phyloP scores from a whole-genome alignment of 2,888 invertebrate genomes.

The Lithosia quadra region DNA sequence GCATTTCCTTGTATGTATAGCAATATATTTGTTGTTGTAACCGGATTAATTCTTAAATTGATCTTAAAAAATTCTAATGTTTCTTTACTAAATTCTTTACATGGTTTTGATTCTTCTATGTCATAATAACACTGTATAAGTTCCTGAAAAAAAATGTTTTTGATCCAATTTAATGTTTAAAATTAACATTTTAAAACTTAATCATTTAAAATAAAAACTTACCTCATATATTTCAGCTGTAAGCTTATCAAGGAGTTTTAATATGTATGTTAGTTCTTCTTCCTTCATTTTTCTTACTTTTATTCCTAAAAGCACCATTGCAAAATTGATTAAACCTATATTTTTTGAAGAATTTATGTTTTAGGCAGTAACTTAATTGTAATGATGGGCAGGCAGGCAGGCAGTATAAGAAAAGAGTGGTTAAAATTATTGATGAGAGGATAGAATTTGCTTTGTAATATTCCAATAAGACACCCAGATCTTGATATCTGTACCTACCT shows the following conservation, averaged over 20 bases:
- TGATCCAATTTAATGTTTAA: conserved; percentile 2
- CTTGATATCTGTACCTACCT: not conserved
- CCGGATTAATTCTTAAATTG: conserved; percentile 79
- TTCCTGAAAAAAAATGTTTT: conserved; percentile 65
- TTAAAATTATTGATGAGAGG: not conserved
- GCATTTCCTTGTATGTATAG: conserved; percentile 66
- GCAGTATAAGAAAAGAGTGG: not conserved
- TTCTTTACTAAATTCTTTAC: conserved; percentile 65
- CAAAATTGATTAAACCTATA: not conserved
- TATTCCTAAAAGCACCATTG: conserved; percentile 32
- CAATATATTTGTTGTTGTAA: conserved; percentile 72
- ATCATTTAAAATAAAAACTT: conserved; percentile 37
- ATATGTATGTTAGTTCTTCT: conserved; percentile 78
- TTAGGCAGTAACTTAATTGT: not conserved
- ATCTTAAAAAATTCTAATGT: conserved; percentile 74
- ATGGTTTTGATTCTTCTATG: conserved; percentile 66
- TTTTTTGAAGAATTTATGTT: not conserved
- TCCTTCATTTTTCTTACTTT: conserved; percentile 70
- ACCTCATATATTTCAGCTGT: conserved; percentile 75
- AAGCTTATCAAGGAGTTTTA: conserved; percentile 74
- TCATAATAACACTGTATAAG: conserved; percentile 71
- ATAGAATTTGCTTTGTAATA: no score
- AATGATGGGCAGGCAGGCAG: no score
- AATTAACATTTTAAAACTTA: not conserved
- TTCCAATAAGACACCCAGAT: not conserved